Evolutionary conservation across 1,140 invertebrate genomes (phyloP).

Genomic region (Hycleus phaleratus): DNA sequence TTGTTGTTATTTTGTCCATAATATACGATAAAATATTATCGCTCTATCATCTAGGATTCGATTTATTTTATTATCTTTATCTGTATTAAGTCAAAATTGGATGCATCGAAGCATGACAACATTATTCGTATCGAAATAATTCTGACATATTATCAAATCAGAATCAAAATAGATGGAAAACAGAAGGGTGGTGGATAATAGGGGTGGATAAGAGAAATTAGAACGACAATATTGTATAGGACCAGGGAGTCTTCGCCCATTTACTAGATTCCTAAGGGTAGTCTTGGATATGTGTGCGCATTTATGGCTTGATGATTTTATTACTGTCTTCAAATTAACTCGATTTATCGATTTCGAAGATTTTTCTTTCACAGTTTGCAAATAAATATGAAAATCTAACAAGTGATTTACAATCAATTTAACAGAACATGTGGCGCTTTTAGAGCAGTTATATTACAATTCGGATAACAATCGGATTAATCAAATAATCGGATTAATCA

Average conservation of each 20-base stretch:
- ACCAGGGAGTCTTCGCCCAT: not conserved
- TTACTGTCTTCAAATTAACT: no score
- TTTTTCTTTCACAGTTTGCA: no score
- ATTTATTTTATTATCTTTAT: slow-evolving; percentile 7
- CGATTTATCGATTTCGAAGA: no score
- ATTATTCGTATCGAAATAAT: slow-evolving; percentile 17
- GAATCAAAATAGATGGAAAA: slow-evolving; percentile 23
- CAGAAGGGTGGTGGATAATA: slow-evolving; percentile 12
- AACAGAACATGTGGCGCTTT: slow-evolving; percentile 11
- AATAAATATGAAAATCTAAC: not conserved
- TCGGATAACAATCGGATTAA: no score
- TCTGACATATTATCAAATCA: slow-evolving; percentile 20
- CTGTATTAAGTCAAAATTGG: slow-evolving; percentile 13
- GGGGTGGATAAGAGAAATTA: slow-evolving; percentile 17
- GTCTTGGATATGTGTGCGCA: no score
- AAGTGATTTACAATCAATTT: slow-evolving; percentile 11
- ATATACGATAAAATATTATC: no score
- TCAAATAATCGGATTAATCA: no score
- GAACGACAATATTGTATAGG: slow-evolving; percentile 11
- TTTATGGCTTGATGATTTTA: no score
- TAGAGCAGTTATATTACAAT: not conserved
- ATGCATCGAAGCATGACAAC: slow-evolving; percentile 7
- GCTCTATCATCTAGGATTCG: not conserved
- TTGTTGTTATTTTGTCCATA: no score
- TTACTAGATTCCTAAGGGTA: no score